Evolutionary conservation across 2,797 vertebrate genomes (phyloP), one percentile per base, ranked within the genome.

Genomic region (Lates japonicus): DNA sequence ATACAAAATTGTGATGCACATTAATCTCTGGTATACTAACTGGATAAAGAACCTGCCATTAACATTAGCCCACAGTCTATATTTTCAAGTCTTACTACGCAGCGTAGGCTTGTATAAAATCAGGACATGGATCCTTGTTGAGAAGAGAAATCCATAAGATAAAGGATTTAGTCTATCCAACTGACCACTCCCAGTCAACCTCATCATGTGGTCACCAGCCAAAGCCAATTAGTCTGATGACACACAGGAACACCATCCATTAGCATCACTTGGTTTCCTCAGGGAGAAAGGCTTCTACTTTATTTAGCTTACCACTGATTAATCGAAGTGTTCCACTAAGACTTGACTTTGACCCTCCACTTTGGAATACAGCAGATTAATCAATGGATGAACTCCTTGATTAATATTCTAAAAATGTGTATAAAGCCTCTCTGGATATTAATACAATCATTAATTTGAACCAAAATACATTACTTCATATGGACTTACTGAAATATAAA

Each of bases 151-250:
- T 83, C 73, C 66, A 64, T 48, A 35, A 70, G 82, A 87, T 82
- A 75, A 90, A 76, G 65, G 69, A 64, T 82, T 91, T 81, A 85
- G 70, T 78, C 44, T 31, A 66, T 83, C 67, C 20, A 61, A 25
- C 67, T 81, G 83, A 90, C 88, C 85, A 68, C 85, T 89, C 73
- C 69, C 83, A 55, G 52, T 61, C 35, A 65, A 89, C 84, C 85
- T 90, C 86, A 86, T 85, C 83, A 59, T 80, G 78, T 63, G 78
- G 87, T 83, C 64, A 83, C 68, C 19, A 71, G 87, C 72, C 78
- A 90, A 90, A 91, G 88, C 87, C 92, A 94, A 92, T 94, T 92
- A 93, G 79, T 71, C 48, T 87, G 90, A 93, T 87, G 87, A 89
- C 85, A 86, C 78, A 55, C 79, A 62, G 76, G 60, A 76, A 74